Base-by-base conservation (phyloP, 2,113 vertebrate species). In the Mixornis gularis region DNA sequence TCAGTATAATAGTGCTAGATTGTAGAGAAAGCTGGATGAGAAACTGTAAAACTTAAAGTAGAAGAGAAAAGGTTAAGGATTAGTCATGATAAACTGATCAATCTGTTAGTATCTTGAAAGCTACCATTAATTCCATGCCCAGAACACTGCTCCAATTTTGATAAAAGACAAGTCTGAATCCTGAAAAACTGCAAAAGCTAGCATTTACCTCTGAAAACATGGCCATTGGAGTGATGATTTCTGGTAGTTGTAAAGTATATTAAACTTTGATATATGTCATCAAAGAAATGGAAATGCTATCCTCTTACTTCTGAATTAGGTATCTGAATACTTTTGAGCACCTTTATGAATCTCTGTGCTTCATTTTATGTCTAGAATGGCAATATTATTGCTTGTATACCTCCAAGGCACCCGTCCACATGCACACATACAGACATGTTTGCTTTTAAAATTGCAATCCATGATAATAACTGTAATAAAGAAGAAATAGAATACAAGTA, bases 381-480 rank as follows among this genome's bases (percentile, higher is more conserved):
- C 40, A 92, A 16, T 30, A 82, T 60, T 56, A n/a, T 32, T 83
- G 18, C 25, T 86, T 62, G 56, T 58, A 49, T 83, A 55, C 12
- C 22, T 65, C 25, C 34, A 79, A 82, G 27, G 10, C 2, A 3
- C 15, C 38, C 12, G 34, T 46, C 38, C 0, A 0, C 11, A 14
- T 24, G 15, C 20, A 15, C 26, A 32, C 4, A 56, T 6, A 27
- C 20, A n/a, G 8, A 26, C 4, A 30, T 6, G 3, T 29, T 85
- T 85, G 30, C 20, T 72, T 56, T 64, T 56, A 49, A 70, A 79
- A 58, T 73, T 62, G 5, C 16, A 55, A 3, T 69, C 3, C 41
- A 9, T 30, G 17, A 46, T 41, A 86, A 64, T 36, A 74, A 62
- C 4, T 58, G 22, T 44, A 59, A 73, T 46, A 43, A 63, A 43